Conservation (phyloP, 2,797 vertebrate genomes). For the Dermochelys coriacea region DNA sequence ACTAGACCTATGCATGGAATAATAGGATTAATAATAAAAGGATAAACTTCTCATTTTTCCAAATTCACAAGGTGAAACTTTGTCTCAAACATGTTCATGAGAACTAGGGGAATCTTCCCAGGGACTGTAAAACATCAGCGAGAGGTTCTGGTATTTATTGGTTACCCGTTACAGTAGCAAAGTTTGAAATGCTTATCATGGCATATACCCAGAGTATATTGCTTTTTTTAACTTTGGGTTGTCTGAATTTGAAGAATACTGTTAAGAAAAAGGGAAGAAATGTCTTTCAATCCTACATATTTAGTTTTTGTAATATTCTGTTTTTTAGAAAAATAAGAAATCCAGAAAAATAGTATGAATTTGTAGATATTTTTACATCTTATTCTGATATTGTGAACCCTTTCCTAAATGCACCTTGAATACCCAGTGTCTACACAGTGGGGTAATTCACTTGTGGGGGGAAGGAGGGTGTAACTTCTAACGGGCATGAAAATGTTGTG, state of each 20-base stretch:
- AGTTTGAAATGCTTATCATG: background rate
- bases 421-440: too few species aligned
- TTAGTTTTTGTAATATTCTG: background rate
- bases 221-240: background rate
- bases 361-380: background rate
- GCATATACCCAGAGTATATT: background rate
- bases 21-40: slow-evolving; percentile 42
- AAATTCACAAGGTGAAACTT: background rate
- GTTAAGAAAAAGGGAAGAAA: background rate
- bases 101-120: background rate
- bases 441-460: too few species aligned
- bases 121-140: background rate
- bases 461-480: too few species aligned
- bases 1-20: background rate
- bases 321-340: background rate
- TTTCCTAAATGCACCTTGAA: background rate
- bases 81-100: background rate
- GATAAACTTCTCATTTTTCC: slow-evolving; percentile 21
- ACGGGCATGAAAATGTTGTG: too few species aligned
- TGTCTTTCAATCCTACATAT: background rate
- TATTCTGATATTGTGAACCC: background rate
- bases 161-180: background rate
- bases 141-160: background rate
- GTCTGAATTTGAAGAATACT: background rate
- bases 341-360: background rate